A percentile compares a stretch with the other conserved stretches of the same genome.
Conservation (phyloP, 2,888 invertebrate genomes). For the Drosophila histrio region DNA sequence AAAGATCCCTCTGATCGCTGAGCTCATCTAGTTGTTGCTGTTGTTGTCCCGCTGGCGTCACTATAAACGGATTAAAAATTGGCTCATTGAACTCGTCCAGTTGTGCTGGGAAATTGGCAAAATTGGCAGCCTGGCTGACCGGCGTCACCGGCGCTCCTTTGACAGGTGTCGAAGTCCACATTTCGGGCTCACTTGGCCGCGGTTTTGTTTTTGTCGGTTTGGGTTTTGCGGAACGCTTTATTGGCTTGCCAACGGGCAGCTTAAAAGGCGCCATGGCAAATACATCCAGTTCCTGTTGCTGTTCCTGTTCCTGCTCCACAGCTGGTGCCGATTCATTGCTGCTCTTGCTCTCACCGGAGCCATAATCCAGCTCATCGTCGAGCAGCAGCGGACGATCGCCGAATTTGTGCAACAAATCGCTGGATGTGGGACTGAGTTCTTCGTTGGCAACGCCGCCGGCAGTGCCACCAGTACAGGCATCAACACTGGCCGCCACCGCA, state of each 20-base stretch:
- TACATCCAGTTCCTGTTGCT: slow-evolving; percentile 86
- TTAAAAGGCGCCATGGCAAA: slow-evolving; percentile 89
- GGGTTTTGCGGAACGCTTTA: slow-evolving; percentile 63
- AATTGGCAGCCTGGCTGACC: slow-evolving; percentile 47
- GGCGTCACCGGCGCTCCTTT: slow-evolving; percentile 53
- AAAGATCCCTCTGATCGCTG: slow-evolving; percentile 80
- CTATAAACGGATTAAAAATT: slow-evolving; percentile 83
- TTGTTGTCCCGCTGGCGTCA: slow-evolving; percentile 26
- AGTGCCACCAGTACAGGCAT: slow-evolving; percentile 20
- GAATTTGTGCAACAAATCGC: slow-evolving; percentile 89
- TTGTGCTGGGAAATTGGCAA: slow-evolving; percentile 55
- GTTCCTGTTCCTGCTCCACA: not conserved
- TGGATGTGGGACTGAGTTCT: slow-evolving; percentile 84
- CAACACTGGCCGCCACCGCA: slow-evolving; percentile 38
- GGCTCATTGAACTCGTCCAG: slow-evolving; percentile 84
- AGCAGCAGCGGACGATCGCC: slow-evolving; percentile 90
- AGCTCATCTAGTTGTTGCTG: slow-evolving; percentile 39
- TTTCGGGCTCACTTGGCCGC: slow-evolving; percentile 64
- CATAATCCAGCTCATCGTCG: slow-evolving; percentile 91
- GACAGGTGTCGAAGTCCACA: slow-evolving; percentile 84
- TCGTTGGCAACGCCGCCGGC: slow-evolving; percentile 36
- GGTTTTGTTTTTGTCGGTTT: slow-evolving; percentile 25
- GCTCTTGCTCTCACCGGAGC: slow-evolving; percentile 84
- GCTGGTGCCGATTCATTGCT: slow-evolving; percentile 66
- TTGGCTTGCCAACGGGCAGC: slow-evolving; percentile 78